These are phyloP conservation scores for Aporrectodea caliginosa DNA, from an alignment of 1,140 invertebrate species.

Conservation along the genomic window DNA sequence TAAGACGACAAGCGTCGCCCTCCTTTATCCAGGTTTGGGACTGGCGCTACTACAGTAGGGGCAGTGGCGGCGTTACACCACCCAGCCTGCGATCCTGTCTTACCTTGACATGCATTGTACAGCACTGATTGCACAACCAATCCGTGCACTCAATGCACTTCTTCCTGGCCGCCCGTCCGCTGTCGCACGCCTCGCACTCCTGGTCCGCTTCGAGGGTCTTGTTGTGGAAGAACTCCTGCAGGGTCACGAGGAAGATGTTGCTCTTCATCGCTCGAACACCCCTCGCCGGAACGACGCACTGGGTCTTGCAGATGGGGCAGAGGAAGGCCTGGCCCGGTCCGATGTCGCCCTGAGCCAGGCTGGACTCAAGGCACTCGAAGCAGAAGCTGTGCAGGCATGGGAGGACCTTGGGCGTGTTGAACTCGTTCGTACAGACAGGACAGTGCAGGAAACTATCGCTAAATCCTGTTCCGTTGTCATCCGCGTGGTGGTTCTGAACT, in stretches of 20 bases:
- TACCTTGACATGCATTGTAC: conserved; percentile 27
- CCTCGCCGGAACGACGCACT: conserved; percentile 30
- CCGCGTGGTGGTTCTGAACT: not conserved
- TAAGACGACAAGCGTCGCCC: too few relatives aligned
- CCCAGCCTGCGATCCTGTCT: too few relatives aligned
- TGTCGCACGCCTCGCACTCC: conserved; percentile 32
- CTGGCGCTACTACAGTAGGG: too few relatives aligned
- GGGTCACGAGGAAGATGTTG: conserved; percentile 33
- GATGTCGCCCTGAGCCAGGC: conserved; percentile 28
- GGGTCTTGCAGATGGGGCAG: conserved; percentile 31
- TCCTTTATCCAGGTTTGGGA: too few relatives aligned
- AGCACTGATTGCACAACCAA: conserved; percentile 33
- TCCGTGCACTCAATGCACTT: conserved; percentile 34
- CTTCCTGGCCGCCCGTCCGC: conserved; percentile 17
- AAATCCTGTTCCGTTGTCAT: not conserved
- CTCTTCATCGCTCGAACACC: conserved; percentile 28
- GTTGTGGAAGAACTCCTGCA: conserved; percentile 33
- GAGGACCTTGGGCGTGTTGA: conserved; percentile 29
- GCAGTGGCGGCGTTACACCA: too few relatives aligned
- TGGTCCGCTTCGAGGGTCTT: conserved; percentile 25
- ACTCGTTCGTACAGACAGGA: conserved; percentile 27
- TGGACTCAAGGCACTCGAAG: conserved; percentile 27
- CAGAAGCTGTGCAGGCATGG: conserved; percentile 34
- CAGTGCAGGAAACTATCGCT: conserved; percentile 26
- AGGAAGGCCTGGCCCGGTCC: conserved; percentile 31